Base-by-base conservation (phyloP, 1,140 invertebrate genomes). In the Conopomorpha cramerella region DNA sequence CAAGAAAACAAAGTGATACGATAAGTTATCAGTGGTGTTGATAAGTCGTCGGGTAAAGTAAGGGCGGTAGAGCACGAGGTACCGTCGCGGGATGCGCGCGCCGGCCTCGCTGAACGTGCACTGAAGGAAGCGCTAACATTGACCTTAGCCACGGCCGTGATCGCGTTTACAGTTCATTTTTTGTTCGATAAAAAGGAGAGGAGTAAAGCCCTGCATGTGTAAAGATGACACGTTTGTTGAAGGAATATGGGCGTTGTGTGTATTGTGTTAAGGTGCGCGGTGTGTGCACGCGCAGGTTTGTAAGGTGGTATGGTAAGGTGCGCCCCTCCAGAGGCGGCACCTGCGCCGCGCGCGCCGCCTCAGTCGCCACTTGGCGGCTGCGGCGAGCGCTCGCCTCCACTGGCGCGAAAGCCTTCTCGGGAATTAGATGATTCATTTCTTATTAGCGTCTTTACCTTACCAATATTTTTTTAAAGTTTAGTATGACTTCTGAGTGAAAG, bases 121-220 rank as follows among this genome's bases (percentile, higher is more conserved):
- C 70, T 74, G 70, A 74, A 74, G 70, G 70, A 74, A 74, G 70
- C 66, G 61, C 70, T 74, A 74, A 74, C 65, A 72, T 74, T 74
- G 70, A 74, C 70, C 70, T 74, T 74, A 74, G 65, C 51, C 48
- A 61, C 70, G 67, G 70, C 70, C 70, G 70, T 72, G 70, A 74
- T 74, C 70, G 70, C 70, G 61, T 74, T 74, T 74, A 74, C 70
- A 74, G 70, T 74, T 74, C 66, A 74, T 74, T 74, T 76, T 76
- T 76, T 76, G 71, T 67, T 72, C 66, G 62, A 76, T 76, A 76
- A 76, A 76, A 76, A 76, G 71, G 71, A 76, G 71, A 76, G 71
- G 62, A 76, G 64, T 74, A 67, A 61, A 55, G 64, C 66, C 66
- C 68, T 74, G 64, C 63, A 61, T 64, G 10, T 12, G 26, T 25